Conservation (phyloP, 2,113 vertebrate species). For the Mus spicilegus region DNA sequence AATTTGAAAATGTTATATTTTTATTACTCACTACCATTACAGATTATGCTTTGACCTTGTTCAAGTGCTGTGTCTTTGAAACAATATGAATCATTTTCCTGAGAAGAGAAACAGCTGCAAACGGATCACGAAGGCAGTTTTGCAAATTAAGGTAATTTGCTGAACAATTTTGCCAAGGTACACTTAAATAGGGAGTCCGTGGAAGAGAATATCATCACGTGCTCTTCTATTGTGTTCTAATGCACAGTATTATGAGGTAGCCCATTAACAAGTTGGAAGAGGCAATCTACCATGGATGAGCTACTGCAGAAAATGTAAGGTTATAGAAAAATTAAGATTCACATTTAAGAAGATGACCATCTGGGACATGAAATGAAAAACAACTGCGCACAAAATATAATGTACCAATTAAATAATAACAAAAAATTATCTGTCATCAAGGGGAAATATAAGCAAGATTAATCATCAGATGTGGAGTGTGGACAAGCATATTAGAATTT, state of each 20-base stretch:
- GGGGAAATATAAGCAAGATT: background rate
- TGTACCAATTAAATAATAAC: slow-evolving; percentile 36
- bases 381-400: slow-evolving; percentile 13
- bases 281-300: slow-evolving; percentile 1
- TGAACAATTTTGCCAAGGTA: slow-evolving; percentile 65
- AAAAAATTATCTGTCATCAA: slow-evolving; percentile 29
- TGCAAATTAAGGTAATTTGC: slow-evolving; percentile 80
- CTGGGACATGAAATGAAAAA: slow-evolving; percentile 51
- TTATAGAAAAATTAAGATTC: slow-evolving; percentile 40
- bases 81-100: slow-evolving; percentile 77
- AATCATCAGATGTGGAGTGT: background rate
- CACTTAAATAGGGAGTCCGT: slow-evolving; percentile 63
- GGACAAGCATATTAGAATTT: slow-evolving; percentile 37
- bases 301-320: background rate
- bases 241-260: slow-evolving; percentile 54
- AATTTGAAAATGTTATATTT: slow-evolving; percentile 62
- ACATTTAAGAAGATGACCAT: slow-evolving; percentile 24
- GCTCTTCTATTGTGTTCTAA: slow-evolving; percentile 61
- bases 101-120: slow-evolving; percentile 69
- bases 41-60: slow-evolving; percentile 69
- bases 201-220: slow-evolving; percentile 45
- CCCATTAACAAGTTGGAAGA: slow-evolving; percentile 12
- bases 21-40: slow-evolving; percentile 64
- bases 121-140: slow-evolving; percentile 70
- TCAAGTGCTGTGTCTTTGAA: slow-evolving; percentile 72